A percentile compares a stretch with the other conserved stretches of the same genome.
Conservation (phyloP, 2,113 vertebrate genomes). For the Psephotus haematonotus region DNA sequence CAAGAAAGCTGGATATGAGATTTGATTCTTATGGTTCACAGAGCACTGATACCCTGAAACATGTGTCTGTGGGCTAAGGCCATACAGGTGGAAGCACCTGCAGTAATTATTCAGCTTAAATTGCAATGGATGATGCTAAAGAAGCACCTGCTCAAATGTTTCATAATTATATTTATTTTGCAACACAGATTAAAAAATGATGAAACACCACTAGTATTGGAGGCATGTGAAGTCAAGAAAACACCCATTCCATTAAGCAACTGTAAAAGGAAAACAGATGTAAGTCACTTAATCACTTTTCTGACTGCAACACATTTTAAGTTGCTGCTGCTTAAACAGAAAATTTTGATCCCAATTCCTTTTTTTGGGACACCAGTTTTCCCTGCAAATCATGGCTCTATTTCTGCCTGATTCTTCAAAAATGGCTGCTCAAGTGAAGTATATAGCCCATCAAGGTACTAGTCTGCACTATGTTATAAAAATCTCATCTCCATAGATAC, state of each 20-base stretch:
- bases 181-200: neutral
- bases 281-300: neutral
- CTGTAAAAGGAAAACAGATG: neutral
- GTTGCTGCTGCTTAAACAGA: neutral
- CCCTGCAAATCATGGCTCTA: neutral
- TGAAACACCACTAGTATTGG: neutral
- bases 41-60: neutral
- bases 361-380: neutral
- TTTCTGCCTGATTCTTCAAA: neutral
- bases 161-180: neutral
- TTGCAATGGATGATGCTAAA: neutral
- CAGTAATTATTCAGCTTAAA: neutral
- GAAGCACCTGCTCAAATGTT: neutral
- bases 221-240: neutral
- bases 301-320: neutral
- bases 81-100: neutral
- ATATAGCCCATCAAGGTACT: neutral
- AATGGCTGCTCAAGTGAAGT: neutral
- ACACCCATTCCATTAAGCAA: neutral
- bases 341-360: neutral
- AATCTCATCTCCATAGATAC: neutral
- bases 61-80: neutral
- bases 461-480: neutral
- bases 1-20: neutral
- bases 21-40: neutral